Conservation (phyloP, 2,888 invertebrate genomes). For the Linnaemya vulpina region DNA sequence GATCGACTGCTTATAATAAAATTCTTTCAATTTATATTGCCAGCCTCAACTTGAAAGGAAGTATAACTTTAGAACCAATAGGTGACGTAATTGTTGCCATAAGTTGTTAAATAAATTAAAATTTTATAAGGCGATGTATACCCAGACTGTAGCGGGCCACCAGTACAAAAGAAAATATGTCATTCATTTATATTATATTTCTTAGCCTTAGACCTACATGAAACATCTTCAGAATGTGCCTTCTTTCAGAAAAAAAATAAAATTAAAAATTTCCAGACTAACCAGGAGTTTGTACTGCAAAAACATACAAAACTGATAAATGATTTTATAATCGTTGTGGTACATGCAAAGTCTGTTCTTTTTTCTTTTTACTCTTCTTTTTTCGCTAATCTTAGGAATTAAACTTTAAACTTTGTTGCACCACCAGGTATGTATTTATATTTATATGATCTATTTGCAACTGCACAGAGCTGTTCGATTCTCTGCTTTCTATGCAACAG, state of each 20-base stretch:
- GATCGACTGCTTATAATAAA: no score
- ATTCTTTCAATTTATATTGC: no score
- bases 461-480: conserved; percentile 15
- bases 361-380: background rate
- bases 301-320: conserved; percentile 54
- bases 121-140: no score
- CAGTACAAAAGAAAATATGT: background rate
- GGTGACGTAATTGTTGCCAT: no score
- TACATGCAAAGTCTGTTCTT: conserved; percentile 60
- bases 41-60: no score
- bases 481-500: conserved; percentile 7
- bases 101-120: no score
- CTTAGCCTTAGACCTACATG: background rate
- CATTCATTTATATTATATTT: background rate
- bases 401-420: conserved; percentile 69
- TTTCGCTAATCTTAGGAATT: conserved; percentile 52
- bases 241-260: background rate
- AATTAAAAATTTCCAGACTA: background rate
- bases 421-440: background rate
- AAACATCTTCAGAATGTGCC: background rate
- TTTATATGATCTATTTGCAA: conserved; percentile 54
- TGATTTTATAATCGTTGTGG: conserved; percentile 60
- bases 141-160: no score
- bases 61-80: no score
- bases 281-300: background rate